phyloP scores from a whole-genome alignment of 2,113 vertebrate genomes.

The Ictalurus furcatus region DNA sequence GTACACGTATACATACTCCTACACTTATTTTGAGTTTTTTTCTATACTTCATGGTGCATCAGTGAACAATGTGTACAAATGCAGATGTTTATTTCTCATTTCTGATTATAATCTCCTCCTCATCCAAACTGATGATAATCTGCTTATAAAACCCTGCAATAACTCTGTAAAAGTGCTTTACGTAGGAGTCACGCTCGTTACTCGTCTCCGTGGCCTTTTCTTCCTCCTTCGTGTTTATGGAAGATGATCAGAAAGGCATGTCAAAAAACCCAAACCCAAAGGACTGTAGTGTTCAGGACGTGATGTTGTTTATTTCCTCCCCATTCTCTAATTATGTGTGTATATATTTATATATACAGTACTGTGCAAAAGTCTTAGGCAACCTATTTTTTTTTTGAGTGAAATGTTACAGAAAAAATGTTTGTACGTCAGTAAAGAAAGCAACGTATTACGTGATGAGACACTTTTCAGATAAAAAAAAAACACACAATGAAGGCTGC shows the following conservation, averaged over 20 bases:
- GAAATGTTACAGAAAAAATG: no score
- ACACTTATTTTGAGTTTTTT: background rate
- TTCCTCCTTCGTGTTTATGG: slow-evolving; percentile 14
- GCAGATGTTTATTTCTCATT: background rate
- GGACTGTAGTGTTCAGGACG: background rate
- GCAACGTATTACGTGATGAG: no score
- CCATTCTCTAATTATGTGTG: background rate
- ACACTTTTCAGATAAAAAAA: no score
- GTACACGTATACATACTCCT: background rate
- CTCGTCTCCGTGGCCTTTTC: slow-evolving; percentile 40
- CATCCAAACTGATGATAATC: background rate
- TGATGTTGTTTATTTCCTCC: background rate
- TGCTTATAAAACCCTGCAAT: slow-evolving; percentile 27
- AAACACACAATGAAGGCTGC: no score
- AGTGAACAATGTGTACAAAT: background rate
- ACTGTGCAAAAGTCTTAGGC: no score
- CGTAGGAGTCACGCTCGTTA: background rate
- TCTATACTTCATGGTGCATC: background rate
- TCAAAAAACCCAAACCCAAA: background rate
- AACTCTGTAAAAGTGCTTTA: slow-evolving; percentile 27
- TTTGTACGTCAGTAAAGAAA: no score
- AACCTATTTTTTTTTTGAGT: no score
- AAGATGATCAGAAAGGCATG: slow-evolving; percentile 15
- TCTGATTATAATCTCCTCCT: background rate
- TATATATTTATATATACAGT: no score